Evolutionary conservation across 2,113 vertebrate species (phyloP).

Genomic region (Gymnarchus niloticus): DNA sequence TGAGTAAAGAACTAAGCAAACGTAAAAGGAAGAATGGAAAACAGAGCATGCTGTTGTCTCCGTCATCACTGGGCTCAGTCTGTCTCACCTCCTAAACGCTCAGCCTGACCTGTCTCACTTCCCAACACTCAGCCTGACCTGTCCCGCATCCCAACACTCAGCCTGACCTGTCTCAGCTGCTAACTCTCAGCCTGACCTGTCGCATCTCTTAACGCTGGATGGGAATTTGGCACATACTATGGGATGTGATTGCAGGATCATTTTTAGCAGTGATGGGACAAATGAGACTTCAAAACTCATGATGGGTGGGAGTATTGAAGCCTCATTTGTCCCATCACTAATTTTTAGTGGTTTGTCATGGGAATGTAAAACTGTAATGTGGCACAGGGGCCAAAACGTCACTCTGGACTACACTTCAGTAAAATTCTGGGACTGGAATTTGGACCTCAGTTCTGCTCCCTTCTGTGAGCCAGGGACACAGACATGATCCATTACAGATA

Average conservation of each 20-base stretch:
- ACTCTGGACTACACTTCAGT: not conserved
- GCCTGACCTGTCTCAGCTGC: not conserved
- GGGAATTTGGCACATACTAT: not conserved
- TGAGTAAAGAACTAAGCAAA: not conserved
- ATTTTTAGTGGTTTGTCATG: not conserved
- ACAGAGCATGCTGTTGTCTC: not conserved
- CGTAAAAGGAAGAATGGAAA: not conserved
- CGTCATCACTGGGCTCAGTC: not conserved
- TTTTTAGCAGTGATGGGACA: not conserved
- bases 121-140: not conserved
- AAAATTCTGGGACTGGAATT: not conserved
- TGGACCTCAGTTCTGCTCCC: not conserved
- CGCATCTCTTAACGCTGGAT: not conserved
- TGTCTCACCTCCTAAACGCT: constrained; percentile 24
- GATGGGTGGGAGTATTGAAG: too few species aligned
- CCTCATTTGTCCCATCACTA: too few species aligned
- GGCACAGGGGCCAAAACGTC: not conserved
- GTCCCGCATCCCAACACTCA: not conserved
- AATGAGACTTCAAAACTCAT: too few species aligned
- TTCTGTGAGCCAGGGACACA: not conserved
- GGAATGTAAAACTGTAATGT: not conserved
- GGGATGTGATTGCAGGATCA: not conserved
- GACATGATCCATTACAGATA: not conserved
- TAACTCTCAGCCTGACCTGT: not conserved
- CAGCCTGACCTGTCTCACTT: not conserved